Evolutionary conservation across 2,888 invertebrate species (phyloP), one percentile per base, ranked within the genome.

Genomic region (Phengaris arion): DNA sequence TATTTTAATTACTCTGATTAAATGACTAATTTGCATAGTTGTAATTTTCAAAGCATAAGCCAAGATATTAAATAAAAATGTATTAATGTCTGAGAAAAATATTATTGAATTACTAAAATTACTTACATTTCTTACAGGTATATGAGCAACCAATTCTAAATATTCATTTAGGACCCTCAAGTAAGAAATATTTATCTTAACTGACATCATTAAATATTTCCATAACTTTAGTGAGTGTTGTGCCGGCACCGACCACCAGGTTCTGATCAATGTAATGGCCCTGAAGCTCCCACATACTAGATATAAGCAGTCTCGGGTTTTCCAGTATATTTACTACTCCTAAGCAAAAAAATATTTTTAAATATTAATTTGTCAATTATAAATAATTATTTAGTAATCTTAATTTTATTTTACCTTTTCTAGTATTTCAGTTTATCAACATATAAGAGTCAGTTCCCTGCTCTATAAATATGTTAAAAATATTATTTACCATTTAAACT

Each of bases 111-210:
- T 2, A 13, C 12, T 54, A 54, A 35, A 15, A 15, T 35, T 55
- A 79, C 81, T 81, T 78, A 82, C 82, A 78, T 82, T 82, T 76
- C 96, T 89, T 4, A 96, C 94, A 10, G 95, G 94, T 55, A 95
- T 92, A 84, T 94, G 95, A 4, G 96, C 96, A 9, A 96, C 94
- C 75, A 95, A 84, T 81, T 95, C 94, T 74, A 96, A 86, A 81
- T 96, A 96, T 69, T 94, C 87, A 6, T 91, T 94, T 76, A 96
- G 83, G 72, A 91, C 89, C 10, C 85, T 85, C 76, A 95, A 85
- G 84, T 96, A 95, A 6, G 86, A 84, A 96, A 22, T 92, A 90
- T 0, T 84, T 81, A 0, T 78, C 74, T 51, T 80, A 73, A 0
- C 87, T 80, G 10, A 85, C 74, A 22, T 83, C 79, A 22, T 83